Evolutionary conservation across 2,113 vertebrate genomes (phyloP), one percentile per base, ranked within the genome.

Genomic region (Myrmecobius fasciatus): DNA sequence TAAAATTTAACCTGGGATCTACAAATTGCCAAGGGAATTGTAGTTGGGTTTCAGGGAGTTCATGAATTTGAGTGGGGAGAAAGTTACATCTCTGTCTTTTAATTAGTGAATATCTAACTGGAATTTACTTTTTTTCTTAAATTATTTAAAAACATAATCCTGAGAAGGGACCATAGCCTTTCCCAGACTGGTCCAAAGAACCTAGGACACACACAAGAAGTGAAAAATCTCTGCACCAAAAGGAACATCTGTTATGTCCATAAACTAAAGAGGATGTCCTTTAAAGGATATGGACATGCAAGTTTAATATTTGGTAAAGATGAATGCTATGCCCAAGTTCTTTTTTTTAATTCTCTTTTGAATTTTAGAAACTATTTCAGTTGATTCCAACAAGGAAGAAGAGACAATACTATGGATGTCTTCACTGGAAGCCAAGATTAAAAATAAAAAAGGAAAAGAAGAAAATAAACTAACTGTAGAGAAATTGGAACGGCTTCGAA

Each of bases 331-430:
- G 14, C 48, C 24, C 26, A 4, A 43, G 25, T 11, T 26, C 31
- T 53, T 46, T 91, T 54, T 53, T 46, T 91, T 31, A 51, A 10
- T 51, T 51, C 49, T 51, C 67, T 26, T 88, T 93, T 89, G 83
- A 94, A 9, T 96, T 96, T 10, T 91, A 98, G 98, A 95, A 93
- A 67, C 91, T 92, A 54, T 0, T 14, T 92, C 94, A 1, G 0
- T 92, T 28, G 12, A 94, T 96, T n/a, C 89, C 96, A 95, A 91
- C 93, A 90, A 54, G 3, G 98, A 97, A 94, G 93, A 46, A 49
- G 92, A 75, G 2, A 98, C 98, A 8, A 99, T 99, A 97, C 98
- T 98, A 67, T 99, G 99, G 99, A 99, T 98, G 36, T 99, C 99
- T 20, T 98, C 99, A 26, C 83, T 98, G 96, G 98, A 99, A 96